Base-by-base conservation (phyloP, 2,113 vertebrate species). In the Sorex araneus region DNA sequence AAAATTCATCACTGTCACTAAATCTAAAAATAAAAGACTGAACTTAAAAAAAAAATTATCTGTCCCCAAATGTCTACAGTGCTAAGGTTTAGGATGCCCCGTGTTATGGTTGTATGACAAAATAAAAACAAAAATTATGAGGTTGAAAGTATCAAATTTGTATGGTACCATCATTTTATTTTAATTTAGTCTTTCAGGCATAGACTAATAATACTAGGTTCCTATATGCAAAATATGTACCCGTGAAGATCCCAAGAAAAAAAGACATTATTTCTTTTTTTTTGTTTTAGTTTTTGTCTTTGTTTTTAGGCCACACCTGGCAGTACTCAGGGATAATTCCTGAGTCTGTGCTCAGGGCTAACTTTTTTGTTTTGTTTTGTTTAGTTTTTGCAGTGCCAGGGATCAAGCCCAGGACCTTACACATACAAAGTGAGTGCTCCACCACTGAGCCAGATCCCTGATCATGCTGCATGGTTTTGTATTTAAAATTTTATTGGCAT, bases 61-160 rank as follows among this genome's bases (percentile, higher is more conserved):
- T n/a, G 64, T 19, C 23, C 69, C n/a, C 57, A 87, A 87, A 87
- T 64, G 15, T 50, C 64, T 69, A 12, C 2, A 67, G 57, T 78
- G 40, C 66, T 66, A 27, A 76, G 60, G 27, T 9, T 84, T n/a
- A 80, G 30, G 75, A 86, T 9, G 76, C 10, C 8, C 27, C 54
- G 12, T 43, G 67, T 78, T 74, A 70, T 1, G 4, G 9, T 69
- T 63, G 87, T 25, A 43, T 30, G 75, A 40, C 67, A 87, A 60
- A 89, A 90, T 77, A n/a, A 77, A 77, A 87, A 93, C 93, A 84
- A 93, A 91, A 84, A 18, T 70, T n/a, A 63, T 9, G 27, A 9
- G 23, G 43, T 77, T 83, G 32, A 81, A 93, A 96, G 57, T 84
- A 70, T 70, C 12, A 86, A 89, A 91, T 81, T 34, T 93, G 16